Conservation (phyloP, 2,888 invertebrate genomes). For the Melinaea menophilus region DNA sequence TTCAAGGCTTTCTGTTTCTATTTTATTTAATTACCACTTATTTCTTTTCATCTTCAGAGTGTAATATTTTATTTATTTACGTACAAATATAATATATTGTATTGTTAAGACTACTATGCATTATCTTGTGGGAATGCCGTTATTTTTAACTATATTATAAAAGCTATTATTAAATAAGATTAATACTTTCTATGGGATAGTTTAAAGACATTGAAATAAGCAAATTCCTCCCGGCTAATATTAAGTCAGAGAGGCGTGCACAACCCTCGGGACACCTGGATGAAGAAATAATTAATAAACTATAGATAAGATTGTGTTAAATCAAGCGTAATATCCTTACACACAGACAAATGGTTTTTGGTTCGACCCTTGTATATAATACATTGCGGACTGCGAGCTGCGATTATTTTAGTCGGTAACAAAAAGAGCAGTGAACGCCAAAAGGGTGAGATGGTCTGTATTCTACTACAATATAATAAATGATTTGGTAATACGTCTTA, state of each 20-base stretch:
- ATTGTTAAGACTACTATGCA: neutral
- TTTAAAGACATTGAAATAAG: constrained; percentile 16
- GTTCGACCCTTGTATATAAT: neutral
- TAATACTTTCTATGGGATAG: neutral
- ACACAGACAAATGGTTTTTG: constrained; percentile 29
- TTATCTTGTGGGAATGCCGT: neutral
- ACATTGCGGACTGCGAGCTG: neutral
- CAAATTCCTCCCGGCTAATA: constrained; percentile 38
- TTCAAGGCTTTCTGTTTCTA: too few species aligned
- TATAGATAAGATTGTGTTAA: constrained; percentile 41
- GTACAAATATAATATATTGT: neutral
- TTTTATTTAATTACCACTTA: too few species aligned
- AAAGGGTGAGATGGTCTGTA: constrained; percentile 20
- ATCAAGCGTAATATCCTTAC: constrained; percentile 54
- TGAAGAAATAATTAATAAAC: constrained; percentile 40
- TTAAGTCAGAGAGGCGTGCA: constrained; percentile 44
- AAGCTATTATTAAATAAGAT: constrained; percentile 4
- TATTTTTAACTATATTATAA: neutral
- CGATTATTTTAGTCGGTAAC: neutral
- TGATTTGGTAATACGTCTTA: constrained; percentile 60
- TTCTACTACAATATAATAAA: constrained; percentile 28
- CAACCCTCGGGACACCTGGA: constrained; percentile 43
- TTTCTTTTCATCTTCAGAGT: too few species aligned
- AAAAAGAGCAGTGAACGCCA: constrained; percentile 20
- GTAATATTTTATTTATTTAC: too few species aligned